Evolutionary conservation across 2,113 vertebrate species (phyloP).

Genomic region (Mystacornis crossleyi): DNA sequence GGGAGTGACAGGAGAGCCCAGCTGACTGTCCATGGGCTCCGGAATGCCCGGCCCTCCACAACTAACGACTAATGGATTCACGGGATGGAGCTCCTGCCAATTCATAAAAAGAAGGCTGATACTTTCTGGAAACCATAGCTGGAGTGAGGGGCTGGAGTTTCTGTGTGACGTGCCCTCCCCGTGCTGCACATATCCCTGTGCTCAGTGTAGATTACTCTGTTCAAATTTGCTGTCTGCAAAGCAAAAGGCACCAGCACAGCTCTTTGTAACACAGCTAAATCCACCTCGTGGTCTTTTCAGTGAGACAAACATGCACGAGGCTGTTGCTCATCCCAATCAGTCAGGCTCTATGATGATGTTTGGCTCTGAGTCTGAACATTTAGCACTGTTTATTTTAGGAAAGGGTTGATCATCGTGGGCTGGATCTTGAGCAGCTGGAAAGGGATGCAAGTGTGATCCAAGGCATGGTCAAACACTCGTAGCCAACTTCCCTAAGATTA

Average conservation of each 20-base stretch:
- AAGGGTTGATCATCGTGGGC: neutral
- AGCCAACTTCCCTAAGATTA: neutral
- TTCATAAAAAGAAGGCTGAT: neutral
- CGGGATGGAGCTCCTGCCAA: neutral
- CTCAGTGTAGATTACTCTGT: neutral
- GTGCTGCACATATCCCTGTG: neutral
- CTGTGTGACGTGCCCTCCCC: neutral
- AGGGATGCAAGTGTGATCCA: neutral
- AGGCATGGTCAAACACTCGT: accelerated
- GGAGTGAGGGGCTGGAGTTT: neutral
- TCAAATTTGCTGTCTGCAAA: neutral
- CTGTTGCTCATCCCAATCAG: neutral
- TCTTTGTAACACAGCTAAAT: neutral
- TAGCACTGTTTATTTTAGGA: neutral
- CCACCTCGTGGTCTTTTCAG: neutral
- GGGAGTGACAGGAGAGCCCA: neutral
- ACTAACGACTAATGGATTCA: neutral
- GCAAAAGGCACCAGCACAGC: neutral
- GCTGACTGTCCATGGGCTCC: conserved; percentile 11
- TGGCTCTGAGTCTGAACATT: neutral
- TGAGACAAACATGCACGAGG: neutral
- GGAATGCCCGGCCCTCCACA: accelerated
- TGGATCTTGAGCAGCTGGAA: neutral
- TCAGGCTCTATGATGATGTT: neutral
- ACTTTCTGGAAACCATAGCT: neutral